These are phyloP conservation scores for Lepidurus arcticus DNA, from an alignment of 1,140 invertebrate genomes.

Conservation along the genomic window DNA sequence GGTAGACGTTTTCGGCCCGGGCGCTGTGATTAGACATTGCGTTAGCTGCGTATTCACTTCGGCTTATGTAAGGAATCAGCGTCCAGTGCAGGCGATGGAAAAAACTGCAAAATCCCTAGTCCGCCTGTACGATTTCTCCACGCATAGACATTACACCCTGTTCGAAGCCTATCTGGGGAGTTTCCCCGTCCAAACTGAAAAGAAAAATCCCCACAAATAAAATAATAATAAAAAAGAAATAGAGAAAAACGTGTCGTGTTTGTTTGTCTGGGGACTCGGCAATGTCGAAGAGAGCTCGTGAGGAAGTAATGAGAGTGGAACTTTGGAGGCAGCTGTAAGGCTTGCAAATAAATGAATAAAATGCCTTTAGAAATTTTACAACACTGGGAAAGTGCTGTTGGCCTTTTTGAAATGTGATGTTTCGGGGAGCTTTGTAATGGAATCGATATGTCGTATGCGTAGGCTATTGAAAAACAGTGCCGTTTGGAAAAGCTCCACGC, in stretches of 20 bases:
- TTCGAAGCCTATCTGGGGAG: no score
- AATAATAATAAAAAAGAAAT: background rate
- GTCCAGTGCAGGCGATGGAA: no score
- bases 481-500: background rate
- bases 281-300: background rate
- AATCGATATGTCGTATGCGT: background rate
- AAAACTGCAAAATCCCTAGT: no score
- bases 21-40: background rate
- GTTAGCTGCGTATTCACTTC: no score
- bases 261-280: background rate
- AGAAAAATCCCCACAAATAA: background rate
- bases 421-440: background rate
- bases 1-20: background rate
- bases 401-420: background rate
- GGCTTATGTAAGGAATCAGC: no score
- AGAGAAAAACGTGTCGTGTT: background rate
- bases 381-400: background rate
- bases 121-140: no score
- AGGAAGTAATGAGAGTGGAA: background rate
- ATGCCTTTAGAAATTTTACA: constrained; percentile 5
- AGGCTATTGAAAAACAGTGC: constrained; percentile 10
- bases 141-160: no score
- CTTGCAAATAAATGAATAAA: background rate
- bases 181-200: background rate
- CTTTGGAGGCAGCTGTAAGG: background rate